Evolutionary conservation across 2,797 vertebrate genomes (phyloP), one percentile per base, ranked within the genome.

Genomic region (Myoxocephalus aenaeus): DNA sequence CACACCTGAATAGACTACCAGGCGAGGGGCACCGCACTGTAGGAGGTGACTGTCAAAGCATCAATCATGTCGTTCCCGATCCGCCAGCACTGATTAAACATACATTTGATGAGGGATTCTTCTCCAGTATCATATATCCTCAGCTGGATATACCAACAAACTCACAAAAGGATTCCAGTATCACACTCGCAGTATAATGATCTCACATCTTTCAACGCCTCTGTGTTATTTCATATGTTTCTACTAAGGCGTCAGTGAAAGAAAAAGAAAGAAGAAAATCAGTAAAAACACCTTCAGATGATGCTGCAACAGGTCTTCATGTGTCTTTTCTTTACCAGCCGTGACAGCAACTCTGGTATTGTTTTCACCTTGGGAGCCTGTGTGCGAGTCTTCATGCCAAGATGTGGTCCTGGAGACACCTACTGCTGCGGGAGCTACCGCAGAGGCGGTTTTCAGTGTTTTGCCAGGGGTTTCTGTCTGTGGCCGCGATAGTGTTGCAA

Each of bases 61-160:
- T 84, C 79, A 78, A 56, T 86, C 71, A 77, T 65, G 51, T 56
- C 17, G 7, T 50, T 80, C 72, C 73, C 53, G 61, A 80, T 77
- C 67, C 81, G 84, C 69, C 80, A 67, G 57, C 58, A 36, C 67
- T 85, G 66, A 87, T 86, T 82, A 82, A 84, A 83, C 73, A 68
- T 67, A 42, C 46, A 73, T 89, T 81, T 86, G 68, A 81, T 62
- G n/a, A 81, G 64, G 44, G 68, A 75, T 77, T 67, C 58, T 58
- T 71, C 70, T 61, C 14, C 59, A 27, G 40, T 27, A 29, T 75
- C 29, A 50, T 63, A 54, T 59, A 67, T 62, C 73, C 72, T 80
- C 75, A 15, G 65, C 56, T 68, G 68, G 46, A 65, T 75, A 22
- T 11, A 70, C n/a, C 64, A 73, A 81, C 67, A 76, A 66, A 57